Base-by-base conservation (phyloP, 2,797 vertebrate species). In the Dryobates pubescens region DNA sequence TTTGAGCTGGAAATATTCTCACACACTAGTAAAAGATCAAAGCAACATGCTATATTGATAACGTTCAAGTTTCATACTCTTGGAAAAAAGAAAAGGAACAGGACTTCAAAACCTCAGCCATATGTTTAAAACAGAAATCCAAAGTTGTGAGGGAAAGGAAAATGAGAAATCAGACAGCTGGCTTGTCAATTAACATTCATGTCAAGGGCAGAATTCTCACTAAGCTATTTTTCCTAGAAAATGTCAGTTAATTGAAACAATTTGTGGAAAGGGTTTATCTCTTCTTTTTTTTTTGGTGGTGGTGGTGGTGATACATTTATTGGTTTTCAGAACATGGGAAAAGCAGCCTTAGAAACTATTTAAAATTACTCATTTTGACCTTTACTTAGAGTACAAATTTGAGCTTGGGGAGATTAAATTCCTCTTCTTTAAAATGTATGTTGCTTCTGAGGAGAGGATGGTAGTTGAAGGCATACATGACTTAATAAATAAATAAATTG, bases 131-230 rank as follows among this genome's bases (percentile, higher is more conserved):
- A 34, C 36, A 69, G 29, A 76, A 80, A 76, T 67, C 19, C 17
- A 13, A 86, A 19, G 5, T 61, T 68, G 17, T 82, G 54, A 86
- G 19, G 12, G 36, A 90, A 91, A 83, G 17, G 47, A 86, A 95
- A 86, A 88, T 29, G 23, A 71, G 27, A 70, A 91, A 74, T 73
- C 32, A 86, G 79, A 51, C 78, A 86, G 45, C 32, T 84, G 49
- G 30, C 41, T 88, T 90, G 80, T 90, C 90, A 86, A 47, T 90
- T 92, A 89, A 54, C 30, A 71, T 69, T 88, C 26, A 38, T 82
- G 54, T 82, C 45, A 88, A 65, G 72, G 26, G 43, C 8, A 74
- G 29, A 86, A 73, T 79, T 90, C 29, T 82, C 49, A 51, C 49
- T 51, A 24, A 24, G 49, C 24, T 51, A 51, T 51, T 51, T 51